phyloP scores from a whole-genome alignment of 2,797 vertebrate genomes.

The Pipistrellus pipistrellus region DNA sequence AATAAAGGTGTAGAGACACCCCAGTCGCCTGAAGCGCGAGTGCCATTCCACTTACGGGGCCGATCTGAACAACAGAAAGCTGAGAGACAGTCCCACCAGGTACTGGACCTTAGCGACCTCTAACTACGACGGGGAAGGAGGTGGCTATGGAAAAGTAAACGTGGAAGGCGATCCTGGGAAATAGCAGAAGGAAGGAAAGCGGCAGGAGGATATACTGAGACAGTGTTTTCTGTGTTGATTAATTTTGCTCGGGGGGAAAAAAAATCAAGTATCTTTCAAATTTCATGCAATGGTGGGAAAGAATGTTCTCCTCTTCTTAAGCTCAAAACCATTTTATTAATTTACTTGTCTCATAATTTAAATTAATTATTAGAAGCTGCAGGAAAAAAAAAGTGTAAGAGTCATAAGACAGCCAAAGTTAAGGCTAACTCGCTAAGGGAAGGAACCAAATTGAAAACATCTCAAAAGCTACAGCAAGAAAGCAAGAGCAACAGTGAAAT shows the following conservation, averaged over 20 bases:
- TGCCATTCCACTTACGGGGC: neutral
- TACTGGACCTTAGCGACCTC: neutral
- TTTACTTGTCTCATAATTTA: neutral
- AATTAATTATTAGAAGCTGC: conserved; percentile 53
- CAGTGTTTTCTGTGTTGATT: neutral
- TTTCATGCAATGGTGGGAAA: neutral
- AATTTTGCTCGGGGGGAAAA: neutral
- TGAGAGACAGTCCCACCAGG: neutral
- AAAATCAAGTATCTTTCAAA: neutral
- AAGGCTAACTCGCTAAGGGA: neutral
- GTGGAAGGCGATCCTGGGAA: neutral
- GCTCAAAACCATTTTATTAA: neutral
- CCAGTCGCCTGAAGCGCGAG: neutral
- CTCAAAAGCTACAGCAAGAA: conserved; percentile 72
- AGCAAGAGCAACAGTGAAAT: conserved; percentile 59
- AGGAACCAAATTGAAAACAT: conserved; percentile 57
- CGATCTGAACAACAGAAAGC: neutral
- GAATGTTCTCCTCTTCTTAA: neutral
- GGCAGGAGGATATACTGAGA: neutral
- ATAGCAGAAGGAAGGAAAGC: neutral
- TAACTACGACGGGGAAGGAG: neutral
- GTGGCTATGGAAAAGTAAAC: neutral
- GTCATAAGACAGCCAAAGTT: neutral
- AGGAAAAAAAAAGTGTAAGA: neutral
- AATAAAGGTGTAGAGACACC: neutral